Base-by-base conservation (phyloP, 2,888 invertebrate genomes). In the Hofmannophila pseudospretella region DNA sequence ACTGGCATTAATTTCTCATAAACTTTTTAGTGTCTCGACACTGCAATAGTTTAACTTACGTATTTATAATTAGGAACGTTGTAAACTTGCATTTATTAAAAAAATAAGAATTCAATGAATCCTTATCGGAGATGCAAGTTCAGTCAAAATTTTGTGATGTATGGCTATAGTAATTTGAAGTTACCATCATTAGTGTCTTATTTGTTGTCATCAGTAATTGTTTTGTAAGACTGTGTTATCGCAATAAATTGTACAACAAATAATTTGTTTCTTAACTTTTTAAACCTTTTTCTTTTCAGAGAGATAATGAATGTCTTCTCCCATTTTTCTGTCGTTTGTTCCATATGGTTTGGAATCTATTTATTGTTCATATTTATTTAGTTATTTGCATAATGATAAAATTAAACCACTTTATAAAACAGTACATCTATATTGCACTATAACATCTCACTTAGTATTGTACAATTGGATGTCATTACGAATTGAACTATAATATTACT, bases 381-480 rank as follows among this genome's bases (percentile, higher is more conserved):
- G n/a, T n/a, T n/a, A n/a, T n/a, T n/a, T n/a, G n/a, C n/a, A n/a
- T n/a, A n/a, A 22, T 12, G 9, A 13, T 9, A 38, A 54, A 67
- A 67, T 60, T 36, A 67, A 67, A 67, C 63, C 45, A 51, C 9
- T 23, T 38, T 29, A 38, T 73, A 74, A 81, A 82, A 82, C 84
- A 82, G 72, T 85, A 84, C 79, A 74, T 84, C 82, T 85, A 84
- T 84, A 84, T 85, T 85, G 84, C 84, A 85, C 82, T 84, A 80
- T 84, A 85, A 85, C 84, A 82, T 85, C 74, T 84, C 80, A 80
- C 75, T 77, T 74, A 74, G 58, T 78, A 74, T 78, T 81, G 73
- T 84, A 84, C 76, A 84, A 72, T 71, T 64, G 74, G 73, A 69
- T 75, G 63, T 71, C 49, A 59, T 58, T 57, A 61, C 49, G 51